Percentiles rank a stretch among this genome's conserved stretches.
Evolutionary conservation across 2,888 invertebrate genomes (phyloP).

Genomic region (Protodeltote pygarga): DNA sequence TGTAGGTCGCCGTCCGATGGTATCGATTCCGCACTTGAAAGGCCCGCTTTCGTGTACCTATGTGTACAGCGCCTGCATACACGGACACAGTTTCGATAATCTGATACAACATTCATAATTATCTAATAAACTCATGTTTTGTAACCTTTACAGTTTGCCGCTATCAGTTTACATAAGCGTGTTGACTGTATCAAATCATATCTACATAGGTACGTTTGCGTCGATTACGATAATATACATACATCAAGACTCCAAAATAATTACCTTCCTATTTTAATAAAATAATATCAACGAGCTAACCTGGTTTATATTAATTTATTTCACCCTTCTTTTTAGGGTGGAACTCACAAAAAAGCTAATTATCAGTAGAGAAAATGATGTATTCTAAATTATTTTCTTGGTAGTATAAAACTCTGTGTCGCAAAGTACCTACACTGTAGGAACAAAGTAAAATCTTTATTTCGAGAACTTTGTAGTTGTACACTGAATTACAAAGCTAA

Average conservation of each 20-base stretch:
- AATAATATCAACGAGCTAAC: conserved; percentile 27
- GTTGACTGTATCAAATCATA: conserved; percentile 70
- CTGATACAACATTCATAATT: conserved; percentile 78
- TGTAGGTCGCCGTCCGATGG: conserved; percentile 27
- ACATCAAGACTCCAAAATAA: conserved; percentile 48
- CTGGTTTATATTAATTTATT: conserved; percentile 13
- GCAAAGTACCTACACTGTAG: too few relatives aligned
- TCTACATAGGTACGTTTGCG: conserved; percentile 63
- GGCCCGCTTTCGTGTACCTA: conserved; percentile 48
- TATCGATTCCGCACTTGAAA: conserved; percentile 50
- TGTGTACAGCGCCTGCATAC: conserved; percentile 63
- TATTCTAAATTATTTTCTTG: too few relatives aligned
- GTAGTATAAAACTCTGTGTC: too few relatives aligned
- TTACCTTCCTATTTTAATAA: conserved; percentile 35
- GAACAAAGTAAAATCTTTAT: conserved; percentile 2
- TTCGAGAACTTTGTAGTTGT: conserved; percentile 5
- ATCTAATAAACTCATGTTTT: conserved; percentile 83
- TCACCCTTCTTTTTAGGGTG: not conserved
- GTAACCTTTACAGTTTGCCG: conserved; percentile 78
- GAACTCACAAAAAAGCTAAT: too few relatives aligned
- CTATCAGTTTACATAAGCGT: conserved; percentile 78
- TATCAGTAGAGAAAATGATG: not conserved
- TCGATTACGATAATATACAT: conserved; percentile 59
- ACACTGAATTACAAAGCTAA: conserved; percentile 20
- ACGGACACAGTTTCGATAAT: conserved; percentile 71